phyloP scores from a whole-genome alignment of 1,140 invertebrate genomes.

The Kradibia gibbosae region DNA sequence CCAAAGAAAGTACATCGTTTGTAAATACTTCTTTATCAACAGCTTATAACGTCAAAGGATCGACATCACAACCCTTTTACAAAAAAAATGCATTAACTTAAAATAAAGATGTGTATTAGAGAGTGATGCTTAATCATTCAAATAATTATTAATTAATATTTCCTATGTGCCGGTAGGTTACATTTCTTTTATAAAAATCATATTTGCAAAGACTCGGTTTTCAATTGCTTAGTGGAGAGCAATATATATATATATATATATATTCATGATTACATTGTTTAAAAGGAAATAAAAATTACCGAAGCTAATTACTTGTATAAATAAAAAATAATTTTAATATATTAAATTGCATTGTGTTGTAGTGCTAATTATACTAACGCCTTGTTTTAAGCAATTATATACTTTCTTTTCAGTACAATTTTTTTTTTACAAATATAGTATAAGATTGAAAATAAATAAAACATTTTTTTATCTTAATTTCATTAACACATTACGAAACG shows the following conservation, averaged over 20 bases:
- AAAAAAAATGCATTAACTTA: background rate
- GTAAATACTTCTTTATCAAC: background rate
- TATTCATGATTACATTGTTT: background rate
- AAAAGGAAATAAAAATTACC: background rate
- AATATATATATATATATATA: background rate
- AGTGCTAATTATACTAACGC: background rate
- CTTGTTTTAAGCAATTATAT: background rate
- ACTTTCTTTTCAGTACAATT: background rate
- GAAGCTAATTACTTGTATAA: background rate
- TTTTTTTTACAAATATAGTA: background rate
- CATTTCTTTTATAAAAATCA: background rate
- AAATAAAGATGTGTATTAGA: background rate
- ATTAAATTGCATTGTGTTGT: background rate
- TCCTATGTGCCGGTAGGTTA: background rate
- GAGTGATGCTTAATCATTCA: background rate
- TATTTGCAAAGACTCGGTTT: background rate
- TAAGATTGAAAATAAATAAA: constrained; percentile 9
- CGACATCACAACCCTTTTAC: background rate
- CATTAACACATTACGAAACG: background rate
- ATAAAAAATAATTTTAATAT: constrained; percentile 12
- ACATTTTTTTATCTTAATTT: constrained; percentile 9
- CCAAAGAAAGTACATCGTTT: background rate
- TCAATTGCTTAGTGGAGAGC: background rate
- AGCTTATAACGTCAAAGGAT: background rate
- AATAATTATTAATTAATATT: background rate